A percentile compares a stretch with the other conserved stretches of the same genome.
Conservation (phyloP, 2,113 vertebrate species). For the Hippolais icterina region DNA sequence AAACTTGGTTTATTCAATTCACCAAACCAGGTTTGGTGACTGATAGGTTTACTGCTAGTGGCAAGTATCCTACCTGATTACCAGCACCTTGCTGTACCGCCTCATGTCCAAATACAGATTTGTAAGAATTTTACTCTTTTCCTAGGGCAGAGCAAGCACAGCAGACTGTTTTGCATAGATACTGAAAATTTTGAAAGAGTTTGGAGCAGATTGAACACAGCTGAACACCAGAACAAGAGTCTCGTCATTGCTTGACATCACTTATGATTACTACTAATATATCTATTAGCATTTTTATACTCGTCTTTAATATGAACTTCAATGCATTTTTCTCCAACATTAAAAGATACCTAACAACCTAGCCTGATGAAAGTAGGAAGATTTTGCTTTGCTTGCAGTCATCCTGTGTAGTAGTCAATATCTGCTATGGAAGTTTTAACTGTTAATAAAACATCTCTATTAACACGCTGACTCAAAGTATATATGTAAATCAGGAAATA, state of each 20-base stretch:
- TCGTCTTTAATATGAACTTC: neutral
- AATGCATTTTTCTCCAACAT: neutral
- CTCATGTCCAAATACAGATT: neutral
- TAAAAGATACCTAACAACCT: neutral
- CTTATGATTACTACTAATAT: neutral
- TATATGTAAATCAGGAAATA: neutral
- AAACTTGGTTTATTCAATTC: neutral
- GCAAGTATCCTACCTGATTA: neutral
- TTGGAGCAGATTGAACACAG: neutral
- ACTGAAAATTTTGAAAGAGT: neutral
- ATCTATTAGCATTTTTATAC: neutral
- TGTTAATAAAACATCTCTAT: neutral
- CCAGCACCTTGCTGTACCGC: neutral
- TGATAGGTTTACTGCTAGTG: neutral
- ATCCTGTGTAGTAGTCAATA: neutral
- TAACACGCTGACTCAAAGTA: neutral
- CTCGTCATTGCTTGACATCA: neutral
- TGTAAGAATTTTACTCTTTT: neutral
- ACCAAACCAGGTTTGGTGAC: neutral
- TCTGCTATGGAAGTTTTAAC: neutral
- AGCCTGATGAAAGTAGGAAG: neutral
- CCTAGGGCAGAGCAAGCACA: neutral
- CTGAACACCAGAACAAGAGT: neutral
- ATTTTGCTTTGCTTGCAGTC: neutral
- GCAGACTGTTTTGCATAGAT: neutral